Evolutionary conservation across 2,113 vertebrate genomes (phyloP), one percentile per base, ranked within the genome.

Genomic region (Serilophus lunatus): DNA sequence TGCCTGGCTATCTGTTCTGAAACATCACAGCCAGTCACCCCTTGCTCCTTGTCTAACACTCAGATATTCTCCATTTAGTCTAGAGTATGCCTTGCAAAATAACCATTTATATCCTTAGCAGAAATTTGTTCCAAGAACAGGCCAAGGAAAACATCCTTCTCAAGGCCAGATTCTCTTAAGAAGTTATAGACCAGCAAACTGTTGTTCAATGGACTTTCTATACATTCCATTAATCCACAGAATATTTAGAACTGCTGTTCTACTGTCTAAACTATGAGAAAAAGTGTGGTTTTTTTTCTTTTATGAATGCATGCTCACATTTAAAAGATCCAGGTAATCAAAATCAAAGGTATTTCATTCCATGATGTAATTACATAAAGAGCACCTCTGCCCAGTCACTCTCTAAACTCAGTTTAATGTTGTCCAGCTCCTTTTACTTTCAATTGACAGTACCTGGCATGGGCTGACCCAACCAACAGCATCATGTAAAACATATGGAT

Each of bases 401-500:
- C 25, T 49, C 38, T 14, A 40, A 65, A 8, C n/a, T 7, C 13
- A 11, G n/a, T 24, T 66, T 23, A 13, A 36, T 3, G 14, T 20
- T 26, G 44, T 18, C 42, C 59, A 74, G 66, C 8, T 29, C 53
- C 6, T 7, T 35, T 64, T 17, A 12, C 28, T 29, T 29, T 11
- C 53, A 64, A 4, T 0, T 19, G 47, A 31, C 45, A 65, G 28
- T 5, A 69, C n/a, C 18, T 10, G 13, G 33, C 33, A 38, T 1
- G 2, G 31, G 35, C 49, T 88, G 56, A 65, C 81, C 81, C 50
- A 13, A 6, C 53, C 44, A 13, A 8, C 0, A 57, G 25, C 2
- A 22, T 50, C n/a, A 7, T 1, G 6, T 17, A 51, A 38, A 1
- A 51, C 31, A 18, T 6, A n/a, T 1, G 5, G 45, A 51, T 6